Evolutionary conservation across 2,113 vertebrate genomes (phyloP).

Genomic region (Scalopus aquaticus): DNA sequence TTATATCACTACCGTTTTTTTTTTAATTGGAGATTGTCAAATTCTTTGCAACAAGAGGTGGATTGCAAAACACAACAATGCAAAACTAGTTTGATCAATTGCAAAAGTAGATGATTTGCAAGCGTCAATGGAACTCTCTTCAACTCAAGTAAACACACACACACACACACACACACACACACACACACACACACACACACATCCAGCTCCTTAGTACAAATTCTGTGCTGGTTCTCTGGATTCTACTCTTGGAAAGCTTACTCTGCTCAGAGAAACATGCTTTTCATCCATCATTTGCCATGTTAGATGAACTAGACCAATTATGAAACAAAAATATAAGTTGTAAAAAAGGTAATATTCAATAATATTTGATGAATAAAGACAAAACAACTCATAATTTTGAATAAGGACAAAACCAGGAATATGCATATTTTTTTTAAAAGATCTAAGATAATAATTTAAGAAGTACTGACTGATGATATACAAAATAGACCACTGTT

Average conservation of each 20-base stretch:
- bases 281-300: neutral
- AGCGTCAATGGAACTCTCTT: neutral
- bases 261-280: neutral
- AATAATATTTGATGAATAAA: neutral
- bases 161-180: neutral
- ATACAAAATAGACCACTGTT: neutral
- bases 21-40: neutral
- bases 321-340: neutral
- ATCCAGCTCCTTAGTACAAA: neutral
- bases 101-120: neutral
- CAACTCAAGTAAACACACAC: neutral
- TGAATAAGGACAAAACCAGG: neutral
- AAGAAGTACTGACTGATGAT: neutral
- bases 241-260: neutral
- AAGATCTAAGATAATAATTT: neutral
- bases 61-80: neutral
- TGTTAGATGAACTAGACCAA: neutral
- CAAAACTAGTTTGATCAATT: slow-evolving; percentile 25
- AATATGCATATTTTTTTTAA: neutral
- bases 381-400: neutral
- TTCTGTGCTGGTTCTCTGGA: neutral
- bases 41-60: neutral
- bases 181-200: neutral
- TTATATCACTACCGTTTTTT: neutral
- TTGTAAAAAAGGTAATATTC: neutral